These are phyloP conservation scores for Chrysomela aeneicollis DNA, from an alignment of 2,888 invertebrate genomes.

Conservation along the genomic window DNA sequence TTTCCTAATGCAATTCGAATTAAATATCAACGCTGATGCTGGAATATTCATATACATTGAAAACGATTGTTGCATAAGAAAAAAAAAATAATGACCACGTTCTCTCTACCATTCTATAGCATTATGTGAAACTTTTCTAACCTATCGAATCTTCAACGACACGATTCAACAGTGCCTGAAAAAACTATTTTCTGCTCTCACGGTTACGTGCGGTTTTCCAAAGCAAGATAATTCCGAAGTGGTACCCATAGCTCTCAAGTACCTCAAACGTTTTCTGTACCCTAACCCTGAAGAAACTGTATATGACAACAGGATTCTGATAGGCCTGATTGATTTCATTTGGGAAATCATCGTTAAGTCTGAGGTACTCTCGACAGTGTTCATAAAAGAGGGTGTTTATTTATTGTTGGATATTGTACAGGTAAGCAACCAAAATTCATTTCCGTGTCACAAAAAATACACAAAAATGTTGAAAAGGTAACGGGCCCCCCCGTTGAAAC, in stretches of 20 bases:
- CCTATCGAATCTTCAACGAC: slow-evolving; percentile 9
- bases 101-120: slow-evolving; percentile 8
- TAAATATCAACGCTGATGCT: too few species aligned
- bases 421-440: slow-evolving; percentile 35
- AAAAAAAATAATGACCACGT: too few species aligned
- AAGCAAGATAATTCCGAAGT: not conserved
- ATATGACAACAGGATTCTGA: slow-evolving; percentile 56
- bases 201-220: not conserved
- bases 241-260: slow-evolving; percentile 28
- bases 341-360: slow-evolving; percentile 58
- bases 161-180: slow-evolving; percentile 22
- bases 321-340: slow-evolving; percentile 58
- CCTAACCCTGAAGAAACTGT: slow-evolving; percentile 49
- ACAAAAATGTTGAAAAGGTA: not conserved
- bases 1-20: too few species aligned
- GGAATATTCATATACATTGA: too few species aligned
- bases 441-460: not conserved
- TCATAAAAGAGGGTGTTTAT: slow-evolving; percentile 55
- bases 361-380: slow-evolving; percentile 49
- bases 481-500: too few species aligned
- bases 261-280: slow-evolving; percentile 38
- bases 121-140: slow-evolving; percentile 17
- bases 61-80: too few species aligned
- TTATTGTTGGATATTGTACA: slow-evolving; percentile 59
- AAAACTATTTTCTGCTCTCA: slow-evolving; percentile 21